Evolutionary conservation across 1,140 invertebrate genomes (phyloP).

Genomic region (Choristoneura fumiferana): DNA sequence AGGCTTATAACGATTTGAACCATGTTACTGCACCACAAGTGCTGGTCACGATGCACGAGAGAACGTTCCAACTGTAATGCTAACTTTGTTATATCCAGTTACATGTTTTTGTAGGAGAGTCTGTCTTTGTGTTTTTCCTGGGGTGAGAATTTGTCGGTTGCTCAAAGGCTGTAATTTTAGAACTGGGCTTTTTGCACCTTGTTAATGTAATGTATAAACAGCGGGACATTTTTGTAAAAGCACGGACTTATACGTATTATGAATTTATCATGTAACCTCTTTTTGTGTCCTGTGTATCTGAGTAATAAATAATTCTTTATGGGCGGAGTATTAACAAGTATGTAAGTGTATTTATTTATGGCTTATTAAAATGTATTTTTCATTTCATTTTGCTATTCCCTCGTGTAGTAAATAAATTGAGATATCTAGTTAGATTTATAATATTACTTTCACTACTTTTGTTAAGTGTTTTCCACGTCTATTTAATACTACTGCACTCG

Average conservation of each 20-base stretch:
- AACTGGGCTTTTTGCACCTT: constrained; percentile 43
- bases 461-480: too few relatives aligned
- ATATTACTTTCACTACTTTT: too few relatives aligned
- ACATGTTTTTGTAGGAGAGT: constrained; percentile 69
- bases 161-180: constrained; percentile 42
- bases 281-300: background rate
- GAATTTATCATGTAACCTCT: constrained; percentile 12
- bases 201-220: constrained; percentile 36
- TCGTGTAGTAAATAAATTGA: too few relatives aligned
- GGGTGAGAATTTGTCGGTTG: constrained; percentile 54
- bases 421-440: too few relatives aligned
- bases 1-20: background rate
- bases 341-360: too few relatives aligned
- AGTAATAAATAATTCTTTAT: too few relatives aligned
- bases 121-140: constrained; percentile 55
- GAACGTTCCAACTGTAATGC: constrained; percentile 62
- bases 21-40: too few relatives aligned
- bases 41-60: too few relatives aligned
- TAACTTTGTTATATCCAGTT: constrained; percentile 55
- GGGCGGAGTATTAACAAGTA: too few relatives aligned
- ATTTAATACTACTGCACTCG: too few relatives aligned
- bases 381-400: too few relatives aligned
- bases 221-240: constrained; percentile 9
- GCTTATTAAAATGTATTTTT: too few relatives aligned
- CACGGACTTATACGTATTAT: constrained; percentile 7